Percentiles rank a stretch among this genome's conserved stretches.
Conservation (phyloP, 1,140 invertebrate species). For the Tetranychus urticae region DNA sequence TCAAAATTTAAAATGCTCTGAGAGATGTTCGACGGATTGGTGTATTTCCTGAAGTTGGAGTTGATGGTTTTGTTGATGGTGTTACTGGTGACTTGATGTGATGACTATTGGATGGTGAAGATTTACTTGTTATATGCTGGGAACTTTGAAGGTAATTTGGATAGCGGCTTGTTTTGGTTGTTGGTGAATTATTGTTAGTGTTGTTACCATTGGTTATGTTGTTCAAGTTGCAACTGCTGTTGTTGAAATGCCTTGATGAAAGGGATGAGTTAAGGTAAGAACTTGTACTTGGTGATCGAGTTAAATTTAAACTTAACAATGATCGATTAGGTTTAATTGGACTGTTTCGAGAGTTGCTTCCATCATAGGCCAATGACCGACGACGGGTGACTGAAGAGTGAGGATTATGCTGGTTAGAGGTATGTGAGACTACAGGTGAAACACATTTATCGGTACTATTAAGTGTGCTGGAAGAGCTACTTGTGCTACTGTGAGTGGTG, state of each 20-base stretch:
- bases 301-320: not conserved
- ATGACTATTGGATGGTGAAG: not conserved
- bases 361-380: not conserved
- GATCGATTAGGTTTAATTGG: not conserved
- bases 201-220: not conserved
- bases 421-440: not conserved
- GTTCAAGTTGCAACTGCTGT: not conserved
- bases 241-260: not conserved
- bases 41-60: no score
- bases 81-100: not conserved
- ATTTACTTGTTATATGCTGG: constrained; percentile 6
- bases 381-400: not conserved
- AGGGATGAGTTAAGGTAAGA: no score
- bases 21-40: not conserved
- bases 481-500: not conserved
- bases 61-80: no score
- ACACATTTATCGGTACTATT: not conserved
- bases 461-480: not conserved
- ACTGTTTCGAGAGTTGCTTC: not conserved
- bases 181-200: not conserved
- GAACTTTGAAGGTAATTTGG: constrained; percentile 9
- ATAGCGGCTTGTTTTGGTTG: constrained; percentile 1
- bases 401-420: not conserved
- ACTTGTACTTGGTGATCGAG: not conserved
- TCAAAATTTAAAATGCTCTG: not conserved